Conservation (phyloP, 2,888 invertebrate genomes). For the Monochamus alternatus region DNA sequence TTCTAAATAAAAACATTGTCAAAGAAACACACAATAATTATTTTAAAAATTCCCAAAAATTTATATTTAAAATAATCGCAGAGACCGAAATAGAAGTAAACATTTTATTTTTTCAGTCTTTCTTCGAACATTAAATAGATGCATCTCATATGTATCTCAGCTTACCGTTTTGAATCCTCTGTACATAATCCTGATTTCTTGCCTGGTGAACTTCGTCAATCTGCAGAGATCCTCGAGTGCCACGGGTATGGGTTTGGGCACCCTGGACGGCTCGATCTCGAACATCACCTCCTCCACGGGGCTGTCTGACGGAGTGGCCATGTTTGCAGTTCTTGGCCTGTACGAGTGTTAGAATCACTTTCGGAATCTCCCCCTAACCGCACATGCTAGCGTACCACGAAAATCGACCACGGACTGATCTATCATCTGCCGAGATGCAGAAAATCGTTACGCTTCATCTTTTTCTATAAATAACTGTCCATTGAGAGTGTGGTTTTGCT, state of each 20-base stretch:
- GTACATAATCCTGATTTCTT: conserved; percentile 98
- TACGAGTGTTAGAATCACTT: conserved; percentile 16
- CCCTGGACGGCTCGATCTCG: conserved; percentile 86
- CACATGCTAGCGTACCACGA: conserved; percentile 28
- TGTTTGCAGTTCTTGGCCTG: conserved; percentile 61
- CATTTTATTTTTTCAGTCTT: no score
- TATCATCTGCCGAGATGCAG: conserved; percentile 58
- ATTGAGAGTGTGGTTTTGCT: conserved; percentile 17
- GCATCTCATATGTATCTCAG: conserved; percentile 41
- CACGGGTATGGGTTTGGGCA: conserved; percentile 88
- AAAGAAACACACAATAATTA: no score
- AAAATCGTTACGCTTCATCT: conserved; percentile 57
- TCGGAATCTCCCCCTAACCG: conserved; percentile 1
- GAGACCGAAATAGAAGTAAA: no score
- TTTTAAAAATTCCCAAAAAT: no score
- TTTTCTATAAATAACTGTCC: conserved; percentile 47
- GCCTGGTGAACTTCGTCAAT: conserved; percentile 95
- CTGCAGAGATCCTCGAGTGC: conserved; percentile 92
- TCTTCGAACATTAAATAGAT: no score
- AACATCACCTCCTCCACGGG: conserved; percentile 90
- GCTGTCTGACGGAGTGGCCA: conserved; percentile 91
- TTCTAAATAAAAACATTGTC: no score
- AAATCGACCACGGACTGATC: conserved; percentile 46
- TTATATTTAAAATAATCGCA: no score
- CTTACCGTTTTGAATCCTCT: conserved; percentile 96